Evolutionary conservation across 2,113 vertebrate genomes (phyloP).

Genomic region (Eurypyga helias): DNA sequence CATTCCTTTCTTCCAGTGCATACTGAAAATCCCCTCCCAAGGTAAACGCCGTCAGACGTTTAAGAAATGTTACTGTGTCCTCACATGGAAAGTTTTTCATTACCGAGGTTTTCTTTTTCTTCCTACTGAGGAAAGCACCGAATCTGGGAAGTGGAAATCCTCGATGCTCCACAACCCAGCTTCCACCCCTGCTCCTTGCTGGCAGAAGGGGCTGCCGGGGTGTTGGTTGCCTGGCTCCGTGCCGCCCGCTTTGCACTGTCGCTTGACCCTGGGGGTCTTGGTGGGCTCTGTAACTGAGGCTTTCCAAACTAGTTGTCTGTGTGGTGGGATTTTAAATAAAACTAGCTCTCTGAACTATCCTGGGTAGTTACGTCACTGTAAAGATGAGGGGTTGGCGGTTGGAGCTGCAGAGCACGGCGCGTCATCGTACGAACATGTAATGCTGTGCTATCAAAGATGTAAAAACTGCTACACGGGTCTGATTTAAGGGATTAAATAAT

Average conservation of each 20-base stretch:
- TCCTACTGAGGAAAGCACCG: background rate
- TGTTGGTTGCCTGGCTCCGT: background rate
- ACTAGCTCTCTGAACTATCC: background rate
- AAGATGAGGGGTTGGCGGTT: background rate
- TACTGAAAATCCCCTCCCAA: background rate
- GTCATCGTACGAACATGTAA: rapidly evolving
- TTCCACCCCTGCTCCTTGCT: background rate
- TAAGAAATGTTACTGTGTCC: background rate
- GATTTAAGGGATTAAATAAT: background rate
- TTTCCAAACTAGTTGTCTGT: rapidly evolving
- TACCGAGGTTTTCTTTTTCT: background rate
- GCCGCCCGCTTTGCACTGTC: too few species aligned
- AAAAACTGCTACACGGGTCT: rapidly evolving
- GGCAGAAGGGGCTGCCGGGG: background rate
- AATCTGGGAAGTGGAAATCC: background rate
- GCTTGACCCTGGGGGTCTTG: background rate
- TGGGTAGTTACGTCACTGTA: background rate
- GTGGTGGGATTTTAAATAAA: background rate
- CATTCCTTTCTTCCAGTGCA: background rate
- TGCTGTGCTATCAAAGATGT: background rate
- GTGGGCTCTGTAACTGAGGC: background rate
- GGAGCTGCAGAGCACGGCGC: background rate
- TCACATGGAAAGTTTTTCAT: rapidly evolving
- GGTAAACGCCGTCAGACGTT: background rate
- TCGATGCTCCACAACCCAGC: background rate